Evolutionary conservation across 1,140 invertebrate genomes (phyloP).

Genomic region (Branchinecta lindahli): DNA sequence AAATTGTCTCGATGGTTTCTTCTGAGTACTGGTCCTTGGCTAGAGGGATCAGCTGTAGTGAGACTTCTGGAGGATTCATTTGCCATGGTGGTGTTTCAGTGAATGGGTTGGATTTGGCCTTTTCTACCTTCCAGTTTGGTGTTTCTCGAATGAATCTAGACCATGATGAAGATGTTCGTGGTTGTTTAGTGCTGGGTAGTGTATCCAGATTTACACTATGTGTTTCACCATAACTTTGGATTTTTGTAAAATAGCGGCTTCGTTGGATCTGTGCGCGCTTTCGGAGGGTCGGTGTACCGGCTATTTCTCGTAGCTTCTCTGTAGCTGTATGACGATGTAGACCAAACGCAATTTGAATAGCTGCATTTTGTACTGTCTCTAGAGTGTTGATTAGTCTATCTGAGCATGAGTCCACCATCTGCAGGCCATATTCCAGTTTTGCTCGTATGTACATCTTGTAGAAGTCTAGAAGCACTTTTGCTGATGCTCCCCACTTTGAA

Average conservation of each 20-base stretch:
- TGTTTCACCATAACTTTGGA: background rate
- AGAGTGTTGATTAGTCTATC: background rate
- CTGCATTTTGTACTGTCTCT: slow-evolving; percentile 5
- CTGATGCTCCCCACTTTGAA: background rate
- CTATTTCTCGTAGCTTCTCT: background rate
- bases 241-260: background rate
- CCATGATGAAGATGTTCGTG: background rate
- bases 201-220: background rate
- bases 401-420: background rate
- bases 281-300: background rate
- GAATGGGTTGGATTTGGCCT: background rate
- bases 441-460: background rate
- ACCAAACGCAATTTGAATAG: background rate
- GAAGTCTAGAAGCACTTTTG: background rate
- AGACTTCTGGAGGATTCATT: background rate
- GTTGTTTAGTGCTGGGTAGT: background rate
- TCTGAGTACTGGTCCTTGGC: background rate
- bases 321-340: background rate
- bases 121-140: background rate
- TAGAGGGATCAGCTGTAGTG: background rate
- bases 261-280: background rate
- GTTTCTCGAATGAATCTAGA: background rate
- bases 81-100: background rate
- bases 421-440: background rate
- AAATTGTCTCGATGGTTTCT: background rate